phyloP scores from a whole-genome alignment of 1,140 invertebrate genomes.

The Chymomyza costata region DNA sequence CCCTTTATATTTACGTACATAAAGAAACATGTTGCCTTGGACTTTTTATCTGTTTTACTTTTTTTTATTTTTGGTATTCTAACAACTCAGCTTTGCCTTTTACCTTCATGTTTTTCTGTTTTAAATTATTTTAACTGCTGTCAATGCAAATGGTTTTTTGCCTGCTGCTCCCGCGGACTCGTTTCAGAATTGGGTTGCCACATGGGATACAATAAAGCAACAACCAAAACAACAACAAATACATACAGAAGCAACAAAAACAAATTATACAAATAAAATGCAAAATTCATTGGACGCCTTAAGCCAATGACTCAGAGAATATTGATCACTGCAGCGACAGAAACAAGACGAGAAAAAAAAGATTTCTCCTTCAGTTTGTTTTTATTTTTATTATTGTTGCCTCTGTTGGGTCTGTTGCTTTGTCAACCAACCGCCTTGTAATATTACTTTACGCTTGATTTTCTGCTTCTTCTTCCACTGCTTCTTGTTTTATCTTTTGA shows the following conservation, averaged over 20 bases:
- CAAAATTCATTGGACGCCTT: slow-evolving; percentile 68
- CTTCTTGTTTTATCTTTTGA: too few relatives aligned
- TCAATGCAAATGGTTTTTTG: slow-evolving; percentile 14
- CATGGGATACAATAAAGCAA: slow-evolving; percentile 25
- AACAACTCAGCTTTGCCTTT: slow-evolving; percentile 46
- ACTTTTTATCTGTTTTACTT: slow-evolving; percentile 65
- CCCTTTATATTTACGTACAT: slow-evolving; percentile 10
- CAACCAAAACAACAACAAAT: slow-evolving; percentile 26
- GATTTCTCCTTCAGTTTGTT: too few relatives aligned
- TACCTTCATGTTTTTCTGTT: slow-evolving; percentile 4
- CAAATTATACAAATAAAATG: slow-evolving; percentile 43
- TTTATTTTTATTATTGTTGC: too few relatives aligned
- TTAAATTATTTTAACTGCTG: slow-evolving; percentile 26
- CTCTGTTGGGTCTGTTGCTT: too few relatives aligned
- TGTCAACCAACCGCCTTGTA: too few relatives aligned
- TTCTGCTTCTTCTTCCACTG: too few relatives aligned
- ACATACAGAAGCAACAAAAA: slow-evolving; percentile 19
- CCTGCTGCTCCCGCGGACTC: slow-evolving; percentile 46
- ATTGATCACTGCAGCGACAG: slow-evolving; percentile 47
- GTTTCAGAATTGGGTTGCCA: slow-evolving; percentile 67
- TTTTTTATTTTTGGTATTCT: slow-evolving; percentile 64
- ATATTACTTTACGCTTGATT: too few relatives aligned
- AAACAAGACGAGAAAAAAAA: neutral
- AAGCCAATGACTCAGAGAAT: slow-evolving; percentile 57
- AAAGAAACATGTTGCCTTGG: slow-evolving; percentile 56